Percentiles rank a stretch among this genome's conserved stretches.
Conservation (phyloP, 2,888 invertebrate species). For the Lysandra coridon region DNA sequence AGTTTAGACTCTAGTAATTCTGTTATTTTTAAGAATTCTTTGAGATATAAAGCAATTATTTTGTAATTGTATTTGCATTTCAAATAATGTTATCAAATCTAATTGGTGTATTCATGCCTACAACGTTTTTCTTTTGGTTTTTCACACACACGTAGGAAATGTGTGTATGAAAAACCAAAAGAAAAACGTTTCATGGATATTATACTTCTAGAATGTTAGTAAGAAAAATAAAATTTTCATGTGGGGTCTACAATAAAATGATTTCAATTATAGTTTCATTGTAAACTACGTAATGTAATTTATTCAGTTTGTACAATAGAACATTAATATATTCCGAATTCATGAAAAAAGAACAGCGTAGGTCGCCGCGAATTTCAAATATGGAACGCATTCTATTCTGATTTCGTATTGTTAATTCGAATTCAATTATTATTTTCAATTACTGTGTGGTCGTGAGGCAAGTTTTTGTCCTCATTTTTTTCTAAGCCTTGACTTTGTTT, state of each 20-base stretch:
- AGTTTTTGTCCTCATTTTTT: conserved; percentile 63
- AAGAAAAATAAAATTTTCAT: not conserved
- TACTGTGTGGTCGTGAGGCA: conserved; percentile 60
- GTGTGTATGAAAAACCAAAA: too few species aligned
- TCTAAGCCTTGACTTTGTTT: conserved; percentile 38
- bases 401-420: conserved; percentile 73
- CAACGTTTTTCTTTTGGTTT: too few species aligned
- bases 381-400: conserved; percentile 69
- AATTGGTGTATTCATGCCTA: too few species aligned
- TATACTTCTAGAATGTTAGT: too few species aligned
- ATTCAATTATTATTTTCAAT: conserved; percentile 77
- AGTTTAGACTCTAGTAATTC: too few species aligned
- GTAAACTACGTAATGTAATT: conserved; percentile 51
- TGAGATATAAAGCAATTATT: too few species aligned
- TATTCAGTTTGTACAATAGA: conserved; percentile 76
- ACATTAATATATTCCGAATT: conserved; percentile 71
- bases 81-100: too few species aligned
- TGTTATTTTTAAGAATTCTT: too few species aligned
- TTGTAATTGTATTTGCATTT: too few species aligned
- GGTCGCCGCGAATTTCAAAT: conserved; percentile 68
- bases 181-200: too few species aligned
- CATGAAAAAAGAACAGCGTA: conserved; percentile 64
- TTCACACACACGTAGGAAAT: too few species aligned
- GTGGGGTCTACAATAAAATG: not conserved
- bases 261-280: conserved; percentile 25